A percentile compares a stretch with the other conserved stretches of the same genome.
Conservation (phyloP, 2,888 invertebrate species). For the Dorcus hopei region DNA sequence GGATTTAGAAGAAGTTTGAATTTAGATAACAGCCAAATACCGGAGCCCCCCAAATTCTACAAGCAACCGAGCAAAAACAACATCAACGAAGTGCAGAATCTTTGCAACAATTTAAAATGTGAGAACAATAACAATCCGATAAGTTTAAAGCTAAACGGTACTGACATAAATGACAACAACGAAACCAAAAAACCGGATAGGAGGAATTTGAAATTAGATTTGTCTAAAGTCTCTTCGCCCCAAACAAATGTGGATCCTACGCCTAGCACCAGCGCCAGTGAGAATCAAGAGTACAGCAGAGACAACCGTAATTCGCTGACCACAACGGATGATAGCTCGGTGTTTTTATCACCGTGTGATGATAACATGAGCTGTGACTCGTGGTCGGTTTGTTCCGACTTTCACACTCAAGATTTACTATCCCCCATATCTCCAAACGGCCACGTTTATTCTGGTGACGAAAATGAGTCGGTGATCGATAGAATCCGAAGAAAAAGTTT, state of each 20-base stretch:
- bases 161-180: constrained; percentile 10
- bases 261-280: constrained; percentile 23
- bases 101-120: background rate
- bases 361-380: constrained; percentile 58
- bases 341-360: constrained; percentile 59
- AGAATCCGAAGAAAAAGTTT: constrained; percentile 86
- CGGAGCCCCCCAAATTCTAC: constrained; percentile 31
- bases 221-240: constrained; percentile 46
- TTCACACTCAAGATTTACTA: constrained; percentile 39
- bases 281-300: constrained; percentile 19
- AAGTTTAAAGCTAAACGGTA: constrained; percentile 4
- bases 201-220: constrained; percentile 61
- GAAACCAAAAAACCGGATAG: constrained; percentile 36
- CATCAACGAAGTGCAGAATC: background rate
- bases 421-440: constrained; percentile 53
- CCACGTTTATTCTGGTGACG: constrained; percentile 47
- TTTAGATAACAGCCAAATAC: constrained; percentile 33
- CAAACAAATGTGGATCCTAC: constrained; percentile 15
- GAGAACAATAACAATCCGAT: background rate
- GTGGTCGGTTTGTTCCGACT: constrained; percentile 65
- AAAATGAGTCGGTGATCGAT: constrained; percentile 71
- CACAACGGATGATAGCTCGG: constrained; percentile 49
- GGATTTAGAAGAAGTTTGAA: constrained; percentile 45
- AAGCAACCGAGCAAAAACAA: constrained; percentile 15
- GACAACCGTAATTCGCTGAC: constrained; percentile 50